phyloP scores from a whole-genome alignment of 2,797 vertebrate species.

The Eulemur rubriventer region DNA sequence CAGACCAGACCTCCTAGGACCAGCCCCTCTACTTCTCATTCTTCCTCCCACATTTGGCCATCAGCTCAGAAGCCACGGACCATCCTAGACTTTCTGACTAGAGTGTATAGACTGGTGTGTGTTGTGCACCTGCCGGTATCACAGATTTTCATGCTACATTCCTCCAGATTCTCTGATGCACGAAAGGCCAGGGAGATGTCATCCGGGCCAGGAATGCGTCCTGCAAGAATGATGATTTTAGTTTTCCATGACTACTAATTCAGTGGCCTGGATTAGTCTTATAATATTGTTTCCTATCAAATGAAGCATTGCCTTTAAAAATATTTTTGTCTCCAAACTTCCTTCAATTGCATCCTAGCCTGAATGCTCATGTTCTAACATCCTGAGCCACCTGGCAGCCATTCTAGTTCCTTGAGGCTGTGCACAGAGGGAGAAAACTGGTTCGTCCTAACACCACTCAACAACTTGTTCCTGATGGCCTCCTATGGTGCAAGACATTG shows the following conservation, averaged over 20 bases:
- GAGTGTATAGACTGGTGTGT: no score
- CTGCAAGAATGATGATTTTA: not conserved
- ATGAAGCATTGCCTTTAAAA: constrained; percentile 80
- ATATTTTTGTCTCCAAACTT: constrained; percentile 65
- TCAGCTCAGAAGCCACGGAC: not conserved
- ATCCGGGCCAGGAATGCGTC: not conserved
- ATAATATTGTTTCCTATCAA: constrained; percentile 8
- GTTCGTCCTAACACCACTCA: constrained; percentile 77
- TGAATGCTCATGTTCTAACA: constrained; percentile 28
- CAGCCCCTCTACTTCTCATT: not conserved
- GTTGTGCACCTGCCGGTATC: not conserved
- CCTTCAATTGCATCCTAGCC: constrained; percentile 67
- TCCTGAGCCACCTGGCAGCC: constrained; percentile 49
- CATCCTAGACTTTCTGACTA: not conserved
- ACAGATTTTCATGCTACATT: not conserved
- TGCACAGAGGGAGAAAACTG: constrained; percentile 72
- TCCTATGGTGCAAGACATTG: constrained; percentile 73
- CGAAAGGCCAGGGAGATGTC: not conserved
- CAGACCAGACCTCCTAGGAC: not conserved
- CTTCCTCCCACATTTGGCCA: not conserved
- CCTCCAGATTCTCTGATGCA: not conserved
- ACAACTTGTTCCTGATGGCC: constrained; percentile 64
- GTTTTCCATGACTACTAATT: not conserved
- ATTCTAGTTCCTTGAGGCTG: constrained; percentile 70
- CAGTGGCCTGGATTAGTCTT: not conserved